Conservation (phyloP, 2,888 invertebrate genomes). For the Ctenicera cuprea region DNA sequence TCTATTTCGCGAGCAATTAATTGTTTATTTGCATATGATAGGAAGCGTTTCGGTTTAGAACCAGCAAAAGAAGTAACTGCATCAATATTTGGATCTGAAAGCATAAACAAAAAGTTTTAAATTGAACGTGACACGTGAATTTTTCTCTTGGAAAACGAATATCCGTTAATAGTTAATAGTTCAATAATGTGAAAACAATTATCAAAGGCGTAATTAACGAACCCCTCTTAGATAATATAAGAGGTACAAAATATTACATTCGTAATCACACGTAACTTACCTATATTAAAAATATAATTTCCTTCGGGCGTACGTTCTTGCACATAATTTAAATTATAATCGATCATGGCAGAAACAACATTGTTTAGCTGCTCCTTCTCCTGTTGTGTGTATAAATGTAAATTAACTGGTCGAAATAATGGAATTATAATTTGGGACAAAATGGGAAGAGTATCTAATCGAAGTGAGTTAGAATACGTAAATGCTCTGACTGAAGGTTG, state of each 20-base stretch:
- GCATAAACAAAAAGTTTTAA: too few relatives aligned
- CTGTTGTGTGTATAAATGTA: slow-evolving; percentile 82
- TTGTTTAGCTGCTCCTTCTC: slow-evolving; percentile 82
- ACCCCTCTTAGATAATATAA: too few relatives aligned
- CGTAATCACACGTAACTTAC: too few relatives aligned
- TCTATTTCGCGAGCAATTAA: slow-evolving; percentile 89
- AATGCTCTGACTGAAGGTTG: slow-evolving; percentile 74
- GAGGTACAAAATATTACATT: too few relatives aligned
- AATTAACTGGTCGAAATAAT: slow-evolving; percentile 81
- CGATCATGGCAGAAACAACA: slow-evolving; percentile 89
- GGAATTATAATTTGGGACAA: slow-evolving; percentile 85
- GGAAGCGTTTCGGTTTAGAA: slow-evolving; percentile 62
- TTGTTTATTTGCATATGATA: slow-evolving; percentile 85
- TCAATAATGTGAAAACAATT: neutral
- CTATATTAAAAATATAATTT: slow-evolving; percentile 78
- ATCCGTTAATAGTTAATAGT: neutral
- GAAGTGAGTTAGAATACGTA: slow-evolving; percentile 72
- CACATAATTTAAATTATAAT: slow-evolving; percentile 89
- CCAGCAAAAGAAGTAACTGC: slow-evolving; percentile 75
- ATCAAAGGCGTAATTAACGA: too few relatives aligned
- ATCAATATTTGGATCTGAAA: slow-evolving; percentile 87
- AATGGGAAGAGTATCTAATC: slow-evolving; percentile 83
- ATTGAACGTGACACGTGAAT: too few relatives aligned
- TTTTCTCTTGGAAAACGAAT: too few relatives aligned
- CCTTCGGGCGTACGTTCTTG: slow-evolving; percentile 89